Evolutionary conservation across 2,797 vertebrate genomes (phyloP).

Genomic region (Sylvia borin): DNA sequence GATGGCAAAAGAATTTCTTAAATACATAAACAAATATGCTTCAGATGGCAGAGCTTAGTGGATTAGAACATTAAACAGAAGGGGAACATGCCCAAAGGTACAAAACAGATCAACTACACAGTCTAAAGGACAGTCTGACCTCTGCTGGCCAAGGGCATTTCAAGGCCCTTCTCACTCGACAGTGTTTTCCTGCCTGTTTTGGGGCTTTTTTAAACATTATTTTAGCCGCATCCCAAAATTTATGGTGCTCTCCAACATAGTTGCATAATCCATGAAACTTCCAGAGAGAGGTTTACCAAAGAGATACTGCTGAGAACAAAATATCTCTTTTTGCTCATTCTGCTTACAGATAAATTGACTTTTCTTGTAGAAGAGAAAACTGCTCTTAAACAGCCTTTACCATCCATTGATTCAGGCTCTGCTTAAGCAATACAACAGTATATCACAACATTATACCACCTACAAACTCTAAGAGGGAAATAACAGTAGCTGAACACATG

Average conservation of each 20-base stretch:
- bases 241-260: not conserved
- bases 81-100: not conserved
- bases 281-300: not conserved
- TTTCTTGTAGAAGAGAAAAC: not conserved
- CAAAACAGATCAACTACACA: not conserved
- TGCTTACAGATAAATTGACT: not conserved
- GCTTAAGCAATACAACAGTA: not conserved
- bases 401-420: not conserved
- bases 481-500: not conserved
- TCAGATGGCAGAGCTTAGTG: not conserved
- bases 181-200: not conserved
- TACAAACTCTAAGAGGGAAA: not conserved
- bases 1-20: not conserved
- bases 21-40: not conserved
- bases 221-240: not conserved
- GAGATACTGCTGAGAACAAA: not conserved
- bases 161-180: not conserved
- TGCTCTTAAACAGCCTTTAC: not conserved
- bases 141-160: not conserved
- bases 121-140: not conserved
- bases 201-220: not conserved
- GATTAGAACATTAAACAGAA: not conserved
- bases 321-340: not conserved
- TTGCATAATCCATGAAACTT: not conserved
- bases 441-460: not conserved